Evolutionary conservation across 1,140 invertebrate species (phyloP), one percentile per base, ranked within the genome.

Genomic region (Acromyrmex heyeri): DNA sequence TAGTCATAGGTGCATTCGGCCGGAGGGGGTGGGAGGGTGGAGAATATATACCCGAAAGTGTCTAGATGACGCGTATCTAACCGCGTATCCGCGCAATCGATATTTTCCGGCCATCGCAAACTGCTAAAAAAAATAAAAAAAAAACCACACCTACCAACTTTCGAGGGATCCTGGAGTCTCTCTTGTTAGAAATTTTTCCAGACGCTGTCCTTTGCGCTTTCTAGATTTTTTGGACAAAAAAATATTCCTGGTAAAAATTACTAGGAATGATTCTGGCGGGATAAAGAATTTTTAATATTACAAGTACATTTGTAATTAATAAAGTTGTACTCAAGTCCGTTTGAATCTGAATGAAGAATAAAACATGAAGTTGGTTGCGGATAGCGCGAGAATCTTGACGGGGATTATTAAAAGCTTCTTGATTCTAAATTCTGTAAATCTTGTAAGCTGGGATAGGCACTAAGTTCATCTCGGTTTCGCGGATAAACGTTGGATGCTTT

Each of bases 1-100:
- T 87, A 90, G 88, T 64, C 61, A 61, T 61, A 34, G 75, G 65
- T 86, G 61, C 57, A 65, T 53, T 78, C 73, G 30, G 72, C 1
- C 10, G 44, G 50, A 10, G 30, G 3, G 44, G 65, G n/a, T 5
- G n/a, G n/a, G 10, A 10, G 2, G 61, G 34, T 1, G n/a, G 30
- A 30, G 48, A 16, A 50, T 12, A 8, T 21, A 38, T 27, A 18
- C 48, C 14, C 30, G 10, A 27, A 53, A 81, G 65, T 70, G 53
- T 81, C 78, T 70, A 81, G 65, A 81, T 81, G 77, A 81, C 65
- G 78, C 50, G 65, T 81, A 64, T 64, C 50, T 69, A 48, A 38
- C n/a, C 73, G 73, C 55, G 73, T 77, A 61, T 70, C 48, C 44
- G 48, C 34, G 65, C 78, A 70, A 81, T 81, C 78, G 78, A 81